A percentile compares a stretch with the other conserved stretches of the same genome.
These are phyloP conservation scores for Cerceris ruficornis DNA, from an alignment of 2,888 invertebrate genomes.

Conservation along the genomic window DNA sequence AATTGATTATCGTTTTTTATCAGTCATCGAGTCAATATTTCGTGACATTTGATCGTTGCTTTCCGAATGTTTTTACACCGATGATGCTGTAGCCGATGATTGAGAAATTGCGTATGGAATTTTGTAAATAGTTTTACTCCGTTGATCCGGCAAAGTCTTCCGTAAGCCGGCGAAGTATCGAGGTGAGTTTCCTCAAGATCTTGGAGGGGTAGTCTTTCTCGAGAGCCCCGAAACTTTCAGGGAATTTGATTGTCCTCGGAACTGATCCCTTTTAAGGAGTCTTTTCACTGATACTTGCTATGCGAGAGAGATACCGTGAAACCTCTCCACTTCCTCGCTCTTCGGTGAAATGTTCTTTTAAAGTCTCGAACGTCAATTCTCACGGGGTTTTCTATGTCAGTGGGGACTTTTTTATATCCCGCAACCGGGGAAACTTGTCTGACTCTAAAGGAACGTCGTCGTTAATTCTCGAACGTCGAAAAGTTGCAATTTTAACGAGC, in stretches of 20 bases:
- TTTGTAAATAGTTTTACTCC: too few species aligned
- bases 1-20: too few species aligned
- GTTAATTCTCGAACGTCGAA: not conserved
- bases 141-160: not conserved
- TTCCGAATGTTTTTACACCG: too few species aligned
- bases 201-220: not conserved
- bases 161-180: not conserved
- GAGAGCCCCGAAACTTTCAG: conserved; percentile 4
- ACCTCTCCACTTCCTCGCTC: too few species aligned
- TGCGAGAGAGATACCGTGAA: not conserved
- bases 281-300: not conserved
- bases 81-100: too few species aligned
- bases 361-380: too few species aligned
- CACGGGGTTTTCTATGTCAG: not conserved
- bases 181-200: not conserved
- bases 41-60: too few species aligned
- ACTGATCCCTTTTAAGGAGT: not conserved
- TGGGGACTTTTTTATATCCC: not conserved
- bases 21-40: too few species aligned
- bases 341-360: too few species aligned
- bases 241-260: conserved; percentile 10
- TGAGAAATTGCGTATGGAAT: too few species aligned
- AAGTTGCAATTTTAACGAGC: too few species aligned
- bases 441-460: not conserved
- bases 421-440: not conserved